Evolutionary conservation across 2,113 vertebrate species (phyloP), one percentile per base, ranked within the genome.

Genomic region (Cyrtonyx montezumae): DNA sequence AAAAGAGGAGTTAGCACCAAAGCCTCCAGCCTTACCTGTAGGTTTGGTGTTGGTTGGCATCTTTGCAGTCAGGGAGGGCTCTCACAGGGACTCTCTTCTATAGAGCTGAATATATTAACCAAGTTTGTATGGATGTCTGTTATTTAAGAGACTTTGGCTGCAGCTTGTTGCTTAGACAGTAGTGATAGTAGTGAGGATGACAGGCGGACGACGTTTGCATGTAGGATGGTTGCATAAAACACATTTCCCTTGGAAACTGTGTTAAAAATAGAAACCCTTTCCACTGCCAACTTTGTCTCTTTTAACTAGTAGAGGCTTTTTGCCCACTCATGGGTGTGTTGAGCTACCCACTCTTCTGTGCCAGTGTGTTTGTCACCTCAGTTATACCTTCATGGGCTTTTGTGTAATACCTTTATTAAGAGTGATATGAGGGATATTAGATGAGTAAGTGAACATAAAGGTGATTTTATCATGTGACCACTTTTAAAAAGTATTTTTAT

Each of bases 211-310:
- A 43, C 19, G 17, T 28, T 73, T 83, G 25, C 28, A 34, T 0
- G 0, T 13, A 26, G 19, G 32, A 2, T 0, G 1, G 37, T 36
- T 79, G 37, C 46, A 70, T 46, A 65, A 78, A 59, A 25, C 15
- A 51, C 19, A 26, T 36, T 90, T 94, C 67, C 49, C 87, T 70
- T 74, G 90, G 63, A 93, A 88, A 34, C 8, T 14, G 42, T 37
- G 55, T 42, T 94, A 83, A 80, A 94, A 94, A 83, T 86, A 94
- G 87, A 59, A 95, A 79, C 13, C 3, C 28, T 55, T 73, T 37
- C 40, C 65, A 12, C 45, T 63, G 87, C 82, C 93, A 83, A 26
- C 59, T 18, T 70, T 59, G n/a, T 37, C 81, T 70, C 46, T 69
- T 1, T 1, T 43, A 79, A 49, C 43, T 45, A n/a, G 45, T 3